Percentiles rank a stretch among this genome's conserved stretches.
These are phyloP conservation scores for Acrocephalus kingi DNA, from an alignment of 2,113 vertebrate species.

Conservation along the genomic window DNA sequence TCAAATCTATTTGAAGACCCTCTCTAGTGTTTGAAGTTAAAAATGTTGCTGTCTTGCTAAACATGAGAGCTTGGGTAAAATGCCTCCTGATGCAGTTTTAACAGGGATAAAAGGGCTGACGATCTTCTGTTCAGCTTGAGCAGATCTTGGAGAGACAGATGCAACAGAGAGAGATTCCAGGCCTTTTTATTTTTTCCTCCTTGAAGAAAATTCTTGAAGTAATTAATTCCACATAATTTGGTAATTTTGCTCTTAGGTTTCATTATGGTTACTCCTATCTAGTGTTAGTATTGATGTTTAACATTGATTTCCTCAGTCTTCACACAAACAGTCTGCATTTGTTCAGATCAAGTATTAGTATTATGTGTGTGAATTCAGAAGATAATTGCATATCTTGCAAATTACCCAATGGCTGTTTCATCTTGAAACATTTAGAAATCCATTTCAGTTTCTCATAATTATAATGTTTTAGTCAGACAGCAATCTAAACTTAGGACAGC, in stretches of 20 bases:
- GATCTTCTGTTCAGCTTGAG: background rate
- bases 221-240: slow-evolving; percentile 23
- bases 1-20: background rate
- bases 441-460: slow-evolving; percentile 74
- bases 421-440: slow-evolving; percentile 75
- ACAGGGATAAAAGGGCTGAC: background rate
- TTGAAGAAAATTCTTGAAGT: background rate
- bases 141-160: background rate
- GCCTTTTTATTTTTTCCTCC: background rate
- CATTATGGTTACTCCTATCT: background rate
- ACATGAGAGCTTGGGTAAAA: fast-evolving
- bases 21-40: background rate
- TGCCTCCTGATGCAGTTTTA: background rate
- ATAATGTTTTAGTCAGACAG: slow-evolving; percentile 62
- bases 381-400: slow-evolving; percentile 67
- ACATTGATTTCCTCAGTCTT: background rate
- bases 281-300: slow-evolving; percentile 25
- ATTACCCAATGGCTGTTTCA: slow-evolving; percentile 66
- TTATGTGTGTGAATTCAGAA: slow-evolving; percentile 53
- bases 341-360: slow-evolving; percentile 16
- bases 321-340: slow-evolving; percentile 29
- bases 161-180: background rate
- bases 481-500: slow-evolving; percentile 68
- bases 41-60: background rate
- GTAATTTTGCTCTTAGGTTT: slow-evolving; percentile 10